These are phyloP conservation scores for Oryctes rhinoceros DNA, from an alignment of 1,140 invertebrate genomes.

Conservation along the genomic window DNA sequence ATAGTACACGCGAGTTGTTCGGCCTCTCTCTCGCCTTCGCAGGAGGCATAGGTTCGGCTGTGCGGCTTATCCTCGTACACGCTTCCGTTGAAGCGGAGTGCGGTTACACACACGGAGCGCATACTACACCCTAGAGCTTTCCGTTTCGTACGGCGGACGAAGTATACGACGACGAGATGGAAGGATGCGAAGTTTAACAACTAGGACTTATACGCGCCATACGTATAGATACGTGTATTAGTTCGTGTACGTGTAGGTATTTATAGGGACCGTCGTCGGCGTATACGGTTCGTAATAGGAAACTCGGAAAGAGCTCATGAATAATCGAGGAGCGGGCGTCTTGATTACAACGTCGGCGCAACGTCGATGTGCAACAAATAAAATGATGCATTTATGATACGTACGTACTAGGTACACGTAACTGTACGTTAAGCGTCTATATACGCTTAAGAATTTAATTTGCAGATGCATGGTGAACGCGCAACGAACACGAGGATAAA, in stretches of 20 bases:
- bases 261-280: not conserved
- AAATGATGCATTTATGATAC: conserved; percentile 8
- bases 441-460: not conserved
- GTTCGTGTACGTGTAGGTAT: not conserved
- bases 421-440: not conserved
- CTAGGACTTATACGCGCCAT: not conserved
- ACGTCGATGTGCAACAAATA: conserved; percentile 14
- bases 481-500: not conserved
- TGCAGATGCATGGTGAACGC: not conserved
- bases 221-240: not conserved
- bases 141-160: not conserved
- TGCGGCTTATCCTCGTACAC: conserved; percentile 17
- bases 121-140: not conserved
- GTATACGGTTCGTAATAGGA: conserved; percentile 6
- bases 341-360: not conserved
- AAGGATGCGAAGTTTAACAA: conserved; percentile 30
- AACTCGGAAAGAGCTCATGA: conserved; percentile 17
- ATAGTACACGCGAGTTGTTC: not conserved
- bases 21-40: not conserved
- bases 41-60: conserved; percentile 1
- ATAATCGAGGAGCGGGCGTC: conserved; percentile 1
- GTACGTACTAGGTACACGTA: not conserved
- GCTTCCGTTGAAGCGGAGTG: conserved; percentile 25
- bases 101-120: conserved; percentile 15
- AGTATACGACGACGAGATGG: not conserved